Evolutionary conservation across 2,797 vertebrate genomes (phyloP).

Genomic region (Xenentodon cancila): DNA sequence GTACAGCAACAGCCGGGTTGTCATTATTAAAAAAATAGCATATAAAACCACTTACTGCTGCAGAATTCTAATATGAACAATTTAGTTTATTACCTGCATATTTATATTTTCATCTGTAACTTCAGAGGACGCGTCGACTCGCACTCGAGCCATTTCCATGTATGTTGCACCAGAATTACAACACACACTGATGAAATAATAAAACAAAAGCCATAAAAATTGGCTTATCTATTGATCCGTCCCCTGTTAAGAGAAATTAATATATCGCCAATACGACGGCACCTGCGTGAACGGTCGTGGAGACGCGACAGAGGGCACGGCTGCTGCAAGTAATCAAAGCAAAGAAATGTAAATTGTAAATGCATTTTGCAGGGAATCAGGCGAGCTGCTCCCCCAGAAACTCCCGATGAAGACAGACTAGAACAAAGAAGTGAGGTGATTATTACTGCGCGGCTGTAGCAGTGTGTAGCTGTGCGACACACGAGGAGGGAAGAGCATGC

Average conservation of each 20-base stretch:
- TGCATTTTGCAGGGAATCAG: too few relatives aligned
- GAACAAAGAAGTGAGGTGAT: conserved; percentile 9
- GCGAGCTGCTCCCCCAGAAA: too few relatives aligned
- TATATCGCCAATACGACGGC: neutral
- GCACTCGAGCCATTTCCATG: neutral
- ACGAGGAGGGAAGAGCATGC: conserved; percentile 10
- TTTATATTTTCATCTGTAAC: too few relatives aligned
- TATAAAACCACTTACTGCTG: too few relatives aligned
- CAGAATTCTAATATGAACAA: too few relatives aligned
- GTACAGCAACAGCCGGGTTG: neutral
- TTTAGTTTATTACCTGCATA: too few relatives aligned
- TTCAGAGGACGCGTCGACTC: too few relatives aligned
- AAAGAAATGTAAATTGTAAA: too few relatives aligned
- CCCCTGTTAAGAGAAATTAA: neutral
- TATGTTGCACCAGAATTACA: too few relatives aligned
- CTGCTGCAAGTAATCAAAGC: neutral
- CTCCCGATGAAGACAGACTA: neutral
- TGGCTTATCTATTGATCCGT: conserved; percentile 9
- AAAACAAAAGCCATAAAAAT: neutral
- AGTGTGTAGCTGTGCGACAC: neutral
- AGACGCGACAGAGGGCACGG: neutral
- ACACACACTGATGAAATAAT: conserved; percentile 1
- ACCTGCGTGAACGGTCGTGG: conserved; percentile 6
- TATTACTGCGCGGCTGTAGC: conserved; percentile 7
- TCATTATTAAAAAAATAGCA: neutral